Base-by-base conservation (phyloP, 2,113 vertebrate species). In the Dicrurus megarhynchus region DNA sequence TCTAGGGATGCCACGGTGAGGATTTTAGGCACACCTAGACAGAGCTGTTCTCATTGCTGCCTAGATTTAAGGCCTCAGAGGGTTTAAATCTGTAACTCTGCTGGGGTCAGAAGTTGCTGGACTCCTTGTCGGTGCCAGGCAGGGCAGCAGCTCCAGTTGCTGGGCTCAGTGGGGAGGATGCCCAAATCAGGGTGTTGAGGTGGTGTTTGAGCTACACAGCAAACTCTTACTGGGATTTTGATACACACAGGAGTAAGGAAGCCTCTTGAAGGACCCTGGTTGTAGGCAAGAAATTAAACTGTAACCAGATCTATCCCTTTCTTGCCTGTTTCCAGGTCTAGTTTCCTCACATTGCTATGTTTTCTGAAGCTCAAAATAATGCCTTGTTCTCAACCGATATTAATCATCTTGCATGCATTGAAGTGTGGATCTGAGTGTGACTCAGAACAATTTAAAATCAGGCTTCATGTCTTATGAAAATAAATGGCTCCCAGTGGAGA, bases 121-220 rank as follows among this genome's bases (percentile, higher is more conserved):
- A 19, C 9, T 27, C 8, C n/a, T 70, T 0, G 4, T 35, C 0
- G 0, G 19, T 75, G 42, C n/a, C 0, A 0, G 23, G 30, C 21
- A 80, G 42, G 56, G 61, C 75, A 74, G 71, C 55, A 56, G 55
- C 77, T 47, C 42, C 2, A 3, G 4, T 42, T 10, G 10, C n/a
- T 1, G 6, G 42, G 55, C 53, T 53, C 9, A 4, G 24, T 1
- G 16, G 61, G 73, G n/a, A 44, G 19, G 19, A 41, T 32, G 7
- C 39, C 56, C 55, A 53, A 46, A 39, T 44, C 27, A 17, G 61
- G 18, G 30, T 1, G 1, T 16, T 1, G 7, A 46, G 46, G 16
- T 79, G 61, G 13, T 11, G 5, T 41, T n/a, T 71, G 69, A 64
- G 61, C 53, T 79, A 23, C 3, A 3, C 30, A 50, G 42, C 1